Base-by-base conservation (phyloP, 1,140 invertebrate genomes). In the Rhizoglyphus robini region DNA sequence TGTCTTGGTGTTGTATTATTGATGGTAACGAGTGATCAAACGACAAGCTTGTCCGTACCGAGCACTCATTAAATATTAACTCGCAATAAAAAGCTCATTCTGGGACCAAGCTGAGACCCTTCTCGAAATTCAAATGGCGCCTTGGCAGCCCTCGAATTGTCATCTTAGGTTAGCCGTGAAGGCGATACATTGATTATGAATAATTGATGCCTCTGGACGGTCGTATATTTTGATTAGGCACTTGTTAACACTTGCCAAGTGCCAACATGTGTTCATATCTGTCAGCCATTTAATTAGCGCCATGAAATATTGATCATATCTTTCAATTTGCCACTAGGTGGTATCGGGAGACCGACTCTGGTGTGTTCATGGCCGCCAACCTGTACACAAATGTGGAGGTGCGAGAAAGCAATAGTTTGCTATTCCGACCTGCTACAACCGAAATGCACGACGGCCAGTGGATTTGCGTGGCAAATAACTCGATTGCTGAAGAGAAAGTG, bases 381-480 rank as follows among this genome's bases (percentile, higher is more conserved):
- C 46, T 63, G 4, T 30, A 49, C 27, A 63, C 49, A 18, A 31
- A 38, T 41, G 48, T 65, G 20, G 30, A 63, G 11, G 51, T 63
- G 29, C 18, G 54, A 15, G 58, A 60, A 29, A 29, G 2, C 36
- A n/a, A n/a, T 46, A 34, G 29, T 27, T 60, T 73, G 13, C 61
- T 72, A 30, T 67, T 73, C 2, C 47, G 69, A 51, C 49, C 67
- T 18, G 31, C 58, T 1, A 57, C 54, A 8, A 34, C 61, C 2
- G 46, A 66, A n/a, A 64, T 13, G 29, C 58, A 72, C 47, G 48
- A 66, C n/a, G 72, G 71, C 46, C 68, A 68, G 46, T 74, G 74
- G 47, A 51, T 72, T 20, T 74, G 73, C 62, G 58, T 67, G 49
- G 72, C 70, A 1, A 72, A 70, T 31, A 74, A 74, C 63, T 68